These are phyloP conservation scores for Lynx canadensis DNA, from an alignment of 2,113 vertebrate species.

Conservation along the genomic window DNA sequence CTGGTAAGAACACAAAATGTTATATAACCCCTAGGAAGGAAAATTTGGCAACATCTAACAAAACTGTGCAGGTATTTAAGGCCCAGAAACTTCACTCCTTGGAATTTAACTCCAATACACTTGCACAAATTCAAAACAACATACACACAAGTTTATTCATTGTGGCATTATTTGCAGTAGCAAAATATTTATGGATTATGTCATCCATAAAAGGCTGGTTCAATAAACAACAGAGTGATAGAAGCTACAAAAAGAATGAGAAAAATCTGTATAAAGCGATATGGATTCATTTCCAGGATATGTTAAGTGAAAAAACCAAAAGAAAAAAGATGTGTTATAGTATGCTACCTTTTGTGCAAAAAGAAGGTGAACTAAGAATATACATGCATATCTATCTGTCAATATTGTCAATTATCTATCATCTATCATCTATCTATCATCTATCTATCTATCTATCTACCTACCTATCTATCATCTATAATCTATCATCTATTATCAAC, in stretches of 20 bases:
- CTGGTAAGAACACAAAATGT: neutral
- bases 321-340: neutral
- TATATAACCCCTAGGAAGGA: neutral
- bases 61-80: neutral
- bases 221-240: neutral
- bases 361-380: neutral
- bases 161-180: neutral
- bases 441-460: neutral
- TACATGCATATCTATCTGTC: neutral
- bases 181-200: neutral
- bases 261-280: neutral
- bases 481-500: neutral
- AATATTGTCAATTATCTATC: too few relatives aligned
- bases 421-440: neutral
- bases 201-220: neutral
- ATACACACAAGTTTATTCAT: neutral
- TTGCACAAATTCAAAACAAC: neutral
- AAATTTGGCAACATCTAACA: neutral
- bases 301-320: neutral
- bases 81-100: neutral
- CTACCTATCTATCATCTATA: neutral
- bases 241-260: neutral
- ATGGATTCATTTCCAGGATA: neutral
- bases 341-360: neutral
- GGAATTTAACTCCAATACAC: neutral